phyloP scores from a whole-genome alignment of 1,140 invertebrate genomes.

The Drosophila kikkawai region DNA sequence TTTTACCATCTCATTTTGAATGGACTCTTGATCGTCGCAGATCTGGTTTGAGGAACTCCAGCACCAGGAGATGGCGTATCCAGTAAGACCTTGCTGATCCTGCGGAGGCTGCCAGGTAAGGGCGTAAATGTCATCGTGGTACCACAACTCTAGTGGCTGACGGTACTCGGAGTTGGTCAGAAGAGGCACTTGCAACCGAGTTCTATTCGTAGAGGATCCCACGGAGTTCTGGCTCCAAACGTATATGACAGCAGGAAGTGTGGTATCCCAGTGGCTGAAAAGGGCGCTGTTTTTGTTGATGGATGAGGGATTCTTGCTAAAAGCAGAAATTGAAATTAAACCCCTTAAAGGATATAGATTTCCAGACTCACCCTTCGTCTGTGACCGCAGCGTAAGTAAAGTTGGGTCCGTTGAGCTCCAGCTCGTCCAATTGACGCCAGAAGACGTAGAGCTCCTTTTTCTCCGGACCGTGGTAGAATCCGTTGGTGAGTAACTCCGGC shows the following conservation, averaged over 20 bases:
- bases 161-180: not conserved
- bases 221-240: slow-evolving; percentile 2
- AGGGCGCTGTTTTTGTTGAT: not conserved
- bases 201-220: not conserved
- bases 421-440: not conserved
- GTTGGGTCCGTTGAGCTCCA: slow-evolving; percentile 4
- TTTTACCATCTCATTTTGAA: not conserved
- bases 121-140: not conserved
- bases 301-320: not conserved
- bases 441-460: not conserved
- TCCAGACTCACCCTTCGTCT: not conserved
- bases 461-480: not conserved
- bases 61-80: slow-evolving; percentile 9
- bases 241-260: not conserved
- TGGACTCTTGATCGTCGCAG: not conserved
- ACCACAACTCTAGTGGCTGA: not conserved
- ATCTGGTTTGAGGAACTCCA: not conserved
- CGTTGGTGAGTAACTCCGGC: not conserved
- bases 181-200: not conserved
- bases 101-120: not conserved
- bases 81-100: not conserved
- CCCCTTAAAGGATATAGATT: fast-evolving
- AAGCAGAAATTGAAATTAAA: not conserved
- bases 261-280: not conserved
- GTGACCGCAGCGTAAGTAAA: not conserved